phyloP scores from a whole-genome alignment of 1,140 invertebrate species.

The Triops longicaudatus region DNA sequence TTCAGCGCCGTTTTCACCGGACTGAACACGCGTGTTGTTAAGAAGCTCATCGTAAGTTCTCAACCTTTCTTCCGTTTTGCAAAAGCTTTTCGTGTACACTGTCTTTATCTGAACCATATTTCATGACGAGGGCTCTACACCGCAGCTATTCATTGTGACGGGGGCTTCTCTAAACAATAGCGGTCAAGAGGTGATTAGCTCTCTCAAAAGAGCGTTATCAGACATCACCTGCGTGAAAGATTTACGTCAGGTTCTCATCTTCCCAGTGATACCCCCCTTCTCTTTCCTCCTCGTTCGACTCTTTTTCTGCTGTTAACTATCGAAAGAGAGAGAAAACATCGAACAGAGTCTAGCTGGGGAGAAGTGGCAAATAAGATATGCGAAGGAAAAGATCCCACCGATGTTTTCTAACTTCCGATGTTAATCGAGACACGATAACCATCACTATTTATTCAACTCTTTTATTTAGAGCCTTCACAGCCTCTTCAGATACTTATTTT shows the following conservation, averaged over 20 bases:
- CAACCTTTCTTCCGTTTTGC: not conserved
- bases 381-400: not conserved
- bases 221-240: constrained; percentile 3
- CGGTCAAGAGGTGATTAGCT: constrained; percentile 3
- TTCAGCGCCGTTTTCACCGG: not conserved
- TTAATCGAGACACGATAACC: not conserved
- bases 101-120: constrained; percentile 15
- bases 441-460: not conserved
- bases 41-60: not conserved
- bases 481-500: not conserved
- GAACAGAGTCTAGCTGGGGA: not conserved
- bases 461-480: not conserved
- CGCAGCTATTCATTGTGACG: constrained; percentile 4
- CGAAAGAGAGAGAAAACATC: not conserved
- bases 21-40: not conserved
- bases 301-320: not conserved
- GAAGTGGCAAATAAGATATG: not conserved
- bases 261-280: not conserved
- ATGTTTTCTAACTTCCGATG: not conserved
- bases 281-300: no score
- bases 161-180: constrained; percentile 14
- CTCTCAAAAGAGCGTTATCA: constrained; percentile 15
- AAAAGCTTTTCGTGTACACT: constrained; percentile 4
- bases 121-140: not conserved
- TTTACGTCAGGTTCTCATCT: not conserved